Evolutionary conservation across 2,888 invertebrate genomes (phyloP).

Genomic region (Xanthostigma xanthostigma): DNA sequence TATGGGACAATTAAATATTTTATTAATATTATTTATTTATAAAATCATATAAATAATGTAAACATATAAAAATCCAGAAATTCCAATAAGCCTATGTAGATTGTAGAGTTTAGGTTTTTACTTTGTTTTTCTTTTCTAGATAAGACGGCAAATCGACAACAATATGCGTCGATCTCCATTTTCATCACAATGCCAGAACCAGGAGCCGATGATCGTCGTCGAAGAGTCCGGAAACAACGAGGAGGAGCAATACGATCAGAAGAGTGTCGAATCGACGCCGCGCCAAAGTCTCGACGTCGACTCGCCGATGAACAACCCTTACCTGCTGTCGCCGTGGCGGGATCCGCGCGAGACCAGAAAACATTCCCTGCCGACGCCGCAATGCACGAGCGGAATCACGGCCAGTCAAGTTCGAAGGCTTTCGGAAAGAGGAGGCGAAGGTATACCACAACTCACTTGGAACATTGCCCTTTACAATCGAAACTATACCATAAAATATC

Average conservation of each 20-base stretch:
- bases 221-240: conserved; percentile 59
- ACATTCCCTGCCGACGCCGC: conserved; percentile 70
- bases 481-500: too few species aligned
- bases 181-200: conserved; percentile 34
- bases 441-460: conserved; percentile 16
- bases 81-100: too few species aligned
- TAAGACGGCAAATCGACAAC: neutral
- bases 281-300: conserved; percentile 56
- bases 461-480: too few species aligned
- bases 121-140: too few species aligned
- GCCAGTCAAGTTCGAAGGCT: conserved; percentile 74
- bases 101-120: too few species aligned
- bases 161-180: conserved; percentile 50
- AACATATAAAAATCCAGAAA: too few species aligned
- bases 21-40: too few species aligned
- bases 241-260: conserved; percentile 32
- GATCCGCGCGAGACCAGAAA: conserved; percentile 60
- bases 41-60: too few species aligned
- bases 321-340: conserved; percentile 67
- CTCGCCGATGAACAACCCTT: conserved; percentile 57
- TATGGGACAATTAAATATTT: too few species aligned
- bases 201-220: conserved; percentile 67
- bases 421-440: conserved; percentile 64
- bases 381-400: conserved; percentile 72
- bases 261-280: conserved; percentile 20